Evolutionary conservation across 2,888 invertebrate genomes (phyloP), one percentile per base, ranked within the genome.

Genomic region (Trilocha varians): DNA sequence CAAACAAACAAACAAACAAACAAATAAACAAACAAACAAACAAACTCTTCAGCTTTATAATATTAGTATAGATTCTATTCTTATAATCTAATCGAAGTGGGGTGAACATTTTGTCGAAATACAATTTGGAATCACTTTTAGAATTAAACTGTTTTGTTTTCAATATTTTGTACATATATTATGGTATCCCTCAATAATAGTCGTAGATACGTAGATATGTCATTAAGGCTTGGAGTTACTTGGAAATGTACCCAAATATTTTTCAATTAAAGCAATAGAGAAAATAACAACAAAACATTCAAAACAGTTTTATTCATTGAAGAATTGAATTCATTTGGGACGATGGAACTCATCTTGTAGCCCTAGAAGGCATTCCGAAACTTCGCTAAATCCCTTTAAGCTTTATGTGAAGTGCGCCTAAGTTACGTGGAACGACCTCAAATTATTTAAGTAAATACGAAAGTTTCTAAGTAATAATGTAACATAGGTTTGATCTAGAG

Each of bases 401-500:
- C 16, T 39, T 39, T 39, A 39, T 39, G 39, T 16, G 33, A 39
- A 39, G 16, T 39, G 16, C 33, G 16, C 32, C 16, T 13, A 13
- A 33, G 13, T 33, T 25, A 5, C 5, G 11, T 11, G 5, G 25
- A 25, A 25, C 25, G 25, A 25, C 25, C 25, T 6, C 11, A 25
- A 25, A 5, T 25, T 25, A 9, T 34, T 37, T 18, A 18, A 36
- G 43, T 40, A 39, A 49, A 44, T 25, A 25, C 25, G 25, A 25
- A 4, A 25, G 25, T 9, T 25, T 25, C 4, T 11, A 25, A 25
- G 8, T 25, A 25, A 25, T 25, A 25, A 25, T 25, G 6, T 25
- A n/a, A n/a, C n/a, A n/a, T 25, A 25, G 25, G 6, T 1, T 25
- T 2, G 1, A 25, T 2, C 25, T 25, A 25, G 25, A 9, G 6